Base-by-base conservation (phyloP, 2,797 vertebrate genomes). In the Eutrigla gurnardus region DNA sequence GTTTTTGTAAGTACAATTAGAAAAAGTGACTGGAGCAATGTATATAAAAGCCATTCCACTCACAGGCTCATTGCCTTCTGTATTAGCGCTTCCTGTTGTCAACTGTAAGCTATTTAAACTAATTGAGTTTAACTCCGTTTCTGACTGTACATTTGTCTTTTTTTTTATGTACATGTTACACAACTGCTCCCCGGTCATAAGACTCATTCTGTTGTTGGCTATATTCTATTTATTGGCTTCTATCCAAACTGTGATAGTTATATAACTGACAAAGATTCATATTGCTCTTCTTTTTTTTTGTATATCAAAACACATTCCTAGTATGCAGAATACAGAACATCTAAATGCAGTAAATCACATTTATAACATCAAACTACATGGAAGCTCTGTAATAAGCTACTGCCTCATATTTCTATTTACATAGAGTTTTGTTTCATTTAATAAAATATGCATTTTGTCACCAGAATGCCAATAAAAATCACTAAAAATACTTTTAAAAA, bases 351-450 rank as follows among this genome's bases (percentile, higher is more conserved):
- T 33, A 1, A 39, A 43, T 2, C n/a, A 18, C 32, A 45, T 58
- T 6, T 11, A 18, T 52, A 39, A 52, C 14, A 61, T 33, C 10
- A 10, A 10, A 14, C 17, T 10, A 40, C 5, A 4, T 15, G 25
- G 25, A n/a, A 49, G 3, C 53, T n/a, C 0, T 52, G 2, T 55
- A 18, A n/a, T n/a, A 58, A 74, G 35, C 25, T 42, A 52, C 3
- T 14, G 17, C 5, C 32, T 6, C 40, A 4, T 14, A 9, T 8
- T 4, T 18, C 2, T 12, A 17, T 52, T 33, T 39, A 5, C 5
- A 39, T 39, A 39, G 54, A 25, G 62, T 57, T 70, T 39, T 73
- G 36, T 35, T 46, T 47, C n/a, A 58, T 58, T 47, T 46, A 70
- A 71, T 57, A 37, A 47, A 73, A 52, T 45, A 32, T 25, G 54